Conservation (phyloP, 2,797 vertebrate species). For the Percopsis omiscomaycus region DNA sequence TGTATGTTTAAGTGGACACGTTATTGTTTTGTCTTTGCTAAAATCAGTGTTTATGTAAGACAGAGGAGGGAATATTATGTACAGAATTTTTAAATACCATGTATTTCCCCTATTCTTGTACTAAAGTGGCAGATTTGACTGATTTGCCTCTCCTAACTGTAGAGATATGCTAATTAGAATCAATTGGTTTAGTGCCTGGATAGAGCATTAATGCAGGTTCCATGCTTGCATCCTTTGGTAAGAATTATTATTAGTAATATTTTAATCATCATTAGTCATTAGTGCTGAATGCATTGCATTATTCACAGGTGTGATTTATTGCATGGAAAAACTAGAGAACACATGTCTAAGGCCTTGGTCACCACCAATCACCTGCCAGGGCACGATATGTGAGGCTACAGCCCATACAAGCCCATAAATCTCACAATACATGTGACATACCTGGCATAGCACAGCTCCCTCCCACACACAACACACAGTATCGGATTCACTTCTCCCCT, state of each 20-base stretch:
- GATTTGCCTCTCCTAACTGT: no score
- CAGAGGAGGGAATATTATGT: no score
- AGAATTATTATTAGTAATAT: no score
- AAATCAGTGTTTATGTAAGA: no score
- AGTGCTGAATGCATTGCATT: constrained; percentile 37
- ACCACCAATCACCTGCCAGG: constrained; percentile 32
- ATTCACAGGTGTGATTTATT: constrained; percentile 52
- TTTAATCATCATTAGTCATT: no score
- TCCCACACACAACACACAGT: constrained; percentile 27
- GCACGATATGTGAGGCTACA: constrained; percentile 29
- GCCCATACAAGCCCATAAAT: constrained; percentile 59
- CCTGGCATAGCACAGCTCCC: constrained; percentile 23
- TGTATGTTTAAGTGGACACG: constrained; percentile 40
- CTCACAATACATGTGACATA: constrained; percentile 40
- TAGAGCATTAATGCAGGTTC: no score
- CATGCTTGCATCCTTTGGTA: no score
- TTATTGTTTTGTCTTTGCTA: background rate
- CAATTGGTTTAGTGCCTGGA: no score
- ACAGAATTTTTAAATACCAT: no score
- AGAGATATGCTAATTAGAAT: no score
- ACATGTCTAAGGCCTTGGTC: constrained; percentile 24
- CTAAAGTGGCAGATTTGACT: no score
- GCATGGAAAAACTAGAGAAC: constrained; percentile 18
- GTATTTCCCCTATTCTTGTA: no score
- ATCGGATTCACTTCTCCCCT: constrained; percentile 35